Evolutionary conservation across 2,888 invertebrate genomes (phyloP).

Genomic region (Sericinus montela): DNA sequence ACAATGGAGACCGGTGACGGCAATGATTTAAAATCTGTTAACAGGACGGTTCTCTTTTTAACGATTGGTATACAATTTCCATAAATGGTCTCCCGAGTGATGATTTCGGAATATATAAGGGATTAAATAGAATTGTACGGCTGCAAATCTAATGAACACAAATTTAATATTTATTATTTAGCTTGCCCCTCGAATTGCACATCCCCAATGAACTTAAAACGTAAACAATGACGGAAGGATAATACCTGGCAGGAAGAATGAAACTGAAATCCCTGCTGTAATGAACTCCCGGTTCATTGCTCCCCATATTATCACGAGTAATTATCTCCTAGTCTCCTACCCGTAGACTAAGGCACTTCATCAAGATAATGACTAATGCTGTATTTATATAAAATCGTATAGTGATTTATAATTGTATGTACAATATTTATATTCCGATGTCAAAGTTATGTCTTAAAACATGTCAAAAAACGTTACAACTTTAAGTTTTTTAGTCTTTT

Average conservation of each 20-base stretch:
- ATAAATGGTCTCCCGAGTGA: constrained; percentile 73
- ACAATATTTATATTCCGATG: not conserved
- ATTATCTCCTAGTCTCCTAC: constrained; percentile 52
- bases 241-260: constrained; percentile 39
- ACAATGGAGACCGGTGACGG: constrained; percentile 74
- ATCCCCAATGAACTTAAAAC: constrained; percentile 29
- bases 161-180: constrained; percentile 15
- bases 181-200: constrained; percentile 1
- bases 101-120: constrained; percentile 62
- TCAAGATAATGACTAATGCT: constrained; percentile 36
- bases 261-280: constrained; percentile 53
- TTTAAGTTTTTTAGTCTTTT: too few species aligned
- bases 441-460: too few species aligned
- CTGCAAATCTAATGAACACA: constrained; percentile 2
- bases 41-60: constrained; percentile 78
- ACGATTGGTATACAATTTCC: constrained; percentile 78
- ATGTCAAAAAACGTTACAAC: too few species aligned
- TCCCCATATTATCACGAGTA: constrained; percentile 54
- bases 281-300: constrained; percentile 50
- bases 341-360: constrained; percentile 32
- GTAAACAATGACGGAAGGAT: constrained; percentile 50
- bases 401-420: constrained; percentile 14
- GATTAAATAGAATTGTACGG: constrained; percentile 57
- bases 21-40: constrained; percentile 80
- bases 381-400: constrained; percentile 19